These are phyloP conservation scores for Agapetus fuscipes DNA, from an alignment of 2,888 invertebrate species.

Conservation along the genomic window DNA sequence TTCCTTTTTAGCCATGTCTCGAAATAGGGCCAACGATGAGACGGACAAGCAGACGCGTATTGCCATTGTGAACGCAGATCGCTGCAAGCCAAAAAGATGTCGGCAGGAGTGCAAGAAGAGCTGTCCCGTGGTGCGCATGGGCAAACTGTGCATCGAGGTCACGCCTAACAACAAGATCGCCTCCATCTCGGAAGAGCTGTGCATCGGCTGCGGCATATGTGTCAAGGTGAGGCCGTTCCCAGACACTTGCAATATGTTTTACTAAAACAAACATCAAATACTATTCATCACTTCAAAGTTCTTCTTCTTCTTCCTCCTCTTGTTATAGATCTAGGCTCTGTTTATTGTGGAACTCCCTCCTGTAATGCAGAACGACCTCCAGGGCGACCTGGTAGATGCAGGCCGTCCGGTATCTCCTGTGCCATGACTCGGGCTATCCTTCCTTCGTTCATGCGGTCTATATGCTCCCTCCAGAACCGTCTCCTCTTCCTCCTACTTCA, in stretches of 20 bases:
- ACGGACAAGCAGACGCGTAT: conserved; percentile 93
- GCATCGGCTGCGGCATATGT: conserved; percentile 99
- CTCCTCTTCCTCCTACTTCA: no score
- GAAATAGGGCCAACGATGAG: conserved; percentile 67
- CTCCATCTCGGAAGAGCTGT: conserved; percentile 93
- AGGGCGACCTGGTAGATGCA: no score
- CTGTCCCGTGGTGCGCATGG: conserved; percentile 98
- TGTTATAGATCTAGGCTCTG: no score
- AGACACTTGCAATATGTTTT: neutral
- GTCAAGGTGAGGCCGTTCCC: conserved; percentile 83
- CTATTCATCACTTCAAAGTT: conserved; percentile 7
- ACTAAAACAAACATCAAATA: no score
- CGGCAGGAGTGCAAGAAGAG: conserved; percentile 98
- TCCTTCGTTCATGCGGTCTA: no score
- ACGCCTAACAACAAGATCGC: conserved; percentile 93
- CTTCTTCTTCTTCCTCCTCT: neutral
- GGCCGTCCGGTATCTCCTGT: no score
- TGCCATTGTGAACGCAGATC: conserved; percentile 95
- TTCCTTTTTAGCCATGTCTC: conserved; percentile 46
- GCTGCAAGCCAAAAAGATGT: conserved; percentile 98
- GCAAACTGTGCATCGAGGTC: conserved; percentile 98
- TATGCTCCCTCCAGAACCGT: no score
- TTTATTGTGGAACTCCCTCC: no score
- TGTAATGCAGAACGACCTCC: no score
- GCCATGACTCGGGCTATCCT: no score